These are phyloP conservation scores for Oryzias javanicus DNA, from an alignment of 2,113 vertebrate genomes.

Conservation along the genomic window DNA sequence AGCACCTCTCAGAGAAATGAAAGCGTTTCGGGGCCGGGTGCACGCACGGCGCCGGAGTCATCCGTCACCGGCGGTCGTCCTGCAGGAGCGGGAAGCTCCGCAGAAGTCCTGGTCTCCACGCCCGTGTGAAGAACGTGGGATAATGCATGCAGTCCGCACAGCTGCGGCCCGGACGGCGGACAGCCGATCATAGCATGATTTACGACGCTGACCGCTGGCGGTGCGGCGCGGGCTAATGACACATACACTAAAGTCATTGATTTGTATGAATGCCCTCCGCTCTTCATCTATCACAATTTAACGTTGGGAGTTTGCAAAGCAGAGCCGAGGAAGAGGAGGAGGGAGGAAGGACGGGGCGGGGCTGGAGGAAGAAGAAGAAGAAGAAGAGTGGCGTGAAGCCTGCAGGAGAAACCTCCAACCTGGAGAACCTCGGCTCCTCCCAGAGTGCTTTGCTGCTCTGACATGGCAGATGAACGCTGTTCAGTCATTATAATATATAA, in stretches of 20 bases:
- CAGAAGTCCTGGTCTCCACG: slow-evolving; percentile 21
- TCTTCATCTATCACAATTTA: slow-evolving; percentile 99
- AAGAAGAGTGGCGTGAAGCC: no score
- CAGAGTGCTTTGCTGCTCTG: no score
- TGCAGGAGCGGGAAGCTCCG: slow-evolving; percentile 11
- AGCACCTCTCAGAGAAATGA: no score
- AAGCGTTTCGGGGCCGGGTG: no score
- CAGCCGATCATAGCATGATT: slow-evolving; percentile 99
- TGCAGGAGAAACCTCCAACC: no score
- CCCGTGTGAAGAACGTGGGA: slow-evolving; percentile 48
- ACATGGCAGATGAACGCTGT: no score
- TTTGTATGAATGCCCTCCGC: slow-evolving; percentile 99
- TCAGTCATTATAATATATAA: no score
- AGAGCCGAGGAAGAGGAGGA: slow-evolving; percentile 75
- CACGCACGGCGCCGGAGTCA: slow-evolving; percentile 40
- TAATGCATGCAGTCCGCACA: slow-evolving; percentile 88
- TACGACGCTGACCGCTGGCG: slow-evolving; percentile 99
- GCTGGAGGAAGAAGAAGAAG: background rate
- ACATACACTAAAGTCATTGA: slow-evolving; percentile 99
- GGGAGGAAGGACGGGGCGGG: background rate
- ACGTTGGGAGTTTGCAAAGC: slow-evolving; percentile 98
- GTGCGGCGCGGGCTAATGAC: slow-evolving; percentile 99
- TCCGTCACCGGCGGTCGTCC: slow-evolving; percentile 28
- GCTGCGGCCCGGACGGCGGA: slow-evolving; percentile 85
- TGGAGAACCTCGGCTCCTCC: no score